phyloP scores from a whole-genome alignment of 2,888 invertebrate species.

The Phortica okadai region DNA sequence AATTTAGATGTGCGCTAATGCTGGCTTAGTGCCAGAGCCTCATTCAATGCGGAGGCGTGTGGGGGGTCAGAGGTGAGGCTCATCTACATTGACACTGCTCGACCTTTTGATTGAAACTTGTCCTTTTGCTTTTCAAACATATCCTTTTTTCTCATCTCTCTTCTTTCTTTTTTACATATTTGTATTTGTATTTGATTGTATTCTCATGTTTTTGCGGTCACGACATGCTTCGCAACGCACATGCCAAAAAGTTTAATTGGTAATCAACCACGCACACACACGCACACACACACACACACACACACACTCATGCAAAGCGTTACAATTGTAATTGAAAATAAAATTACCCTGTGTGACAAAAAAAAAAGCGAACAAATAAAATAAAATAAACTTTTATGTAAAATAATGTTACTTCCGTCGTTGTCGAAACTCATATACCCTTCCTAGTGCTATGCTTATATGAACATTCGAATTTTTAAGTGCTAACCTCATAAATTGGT shows the following conservation, averaged over 20 bases:
- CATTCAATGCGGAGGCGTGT: not conserved
- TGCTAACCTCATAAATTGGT: too few relatives aligned
- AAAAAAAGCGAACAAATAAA: not conserved
- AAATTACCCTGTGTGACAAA: not conserved
- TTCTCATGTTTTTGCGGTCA: conserved; percentile 64
- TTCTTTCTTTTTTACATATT: conserved; percentile 15
- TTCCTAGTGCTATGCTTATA: too few relatives aligned
- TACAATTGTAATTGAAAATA: not conserved
- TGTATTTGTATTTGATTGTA: conserved; percentile 70
- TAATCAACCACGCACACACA: conserved; percentile 57
- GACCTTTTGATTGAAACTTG: conserved; percentile 4
- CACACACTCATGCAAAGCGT: too few relatives aligned
- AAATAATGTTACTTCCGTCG: too few relatives aligned
- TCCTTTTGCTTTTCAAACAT: not conserved
- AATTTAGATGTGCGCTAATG: conserved; percentile 29
- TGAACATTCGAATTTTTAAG: too few relatives aligned
- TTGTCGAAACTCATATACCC: too few relatives aligned
- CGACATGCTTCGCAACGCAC: conserved; percentile 63
- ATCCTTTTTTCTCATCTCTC: not conserved
- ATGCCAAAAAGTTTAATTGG: conserved; percentile 57
- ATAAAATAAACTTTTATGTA: too few relatives aligned
- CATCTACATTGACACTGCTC: not conserved
- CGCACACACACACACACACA: not conserved
- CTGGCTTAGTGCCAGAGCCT: conserved; percentile 29
- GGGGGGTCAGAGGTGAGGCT: not conserved